Conservation (phyloP, 2,113 vertebrate genomes). For the Clarias magur region DNA sequence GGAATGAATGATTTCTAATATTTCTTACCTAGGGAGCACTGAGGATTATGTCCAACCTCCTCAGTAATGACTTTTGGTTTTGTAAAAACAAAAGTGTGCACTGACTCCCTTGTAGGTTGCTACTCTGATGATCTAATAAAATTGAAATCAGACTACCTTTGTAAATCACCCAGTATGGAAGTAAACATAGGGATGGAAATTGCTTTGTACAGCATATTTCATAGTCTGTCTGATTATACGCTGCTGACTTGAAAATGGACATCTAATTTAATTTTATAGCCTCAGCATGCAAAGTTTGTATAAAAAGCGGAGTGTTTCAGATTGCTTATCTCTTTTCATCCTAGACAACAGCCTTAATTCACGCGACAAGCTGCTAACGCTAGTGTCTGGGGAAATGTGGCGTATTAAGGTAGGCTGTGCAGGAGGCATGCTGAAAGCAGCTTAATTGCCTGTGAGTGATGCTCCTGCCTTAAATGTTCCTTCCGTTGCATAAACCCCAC, state of each 20-base stretch:
- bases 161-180: slow-evolving; percentile 33
- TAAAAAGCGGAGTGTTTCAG: slow-evolving; percentile 23
- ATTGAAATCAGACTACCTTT: slow-evolving; percentile 17
- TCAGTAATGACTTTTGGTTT: background rate
- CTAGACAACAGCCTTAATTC: slow-evolving; percentile 38
- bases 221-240: slow-evolving; percentile 27
- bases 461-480: slow-evolving; percentile 48
- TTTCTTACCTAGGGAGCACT: slow-evolving; percentile 11
- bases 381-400: slow-evolving; percentile 47
- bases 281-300: slow-evolving; percentile 40
- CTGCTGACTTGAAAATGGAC: slow-evolving; percentile 41
- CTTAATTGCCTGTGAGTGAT: slow-evolving; percentile 61
- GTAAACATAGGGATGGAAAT: slow-evolving; percentile 20
- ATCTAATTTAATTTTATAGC: slow-evolving; percentile 47
- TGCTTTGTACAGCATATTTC: slow-evolving; percentile 32
- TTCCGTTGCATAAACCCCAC: slow-evolving; percentile 34
- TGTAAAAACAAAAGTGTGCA: background rate
- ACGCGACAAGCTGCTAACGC: slow-evolving; percentile 25
- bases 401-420: slow-evolving; percentile 43
- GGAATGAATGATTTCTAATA: slow-evolving; percentile 23
- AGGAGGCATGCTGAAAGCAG: slow-evolving; percentile 45
- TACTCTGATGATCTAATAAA: background rate
- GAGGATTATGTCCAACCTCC: background rate
- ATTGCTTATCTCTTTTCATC: slow-evolving; percentile 46
- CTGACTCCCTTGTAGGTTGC: slow-evolving; percentile 22